Percentiles rank a stretch among this genome's conserved stretches.
Evolutionary conservation across 1,140 invertebrate species (phyloP).

Genomic region (Rhagoletis pomonella): DNA sequence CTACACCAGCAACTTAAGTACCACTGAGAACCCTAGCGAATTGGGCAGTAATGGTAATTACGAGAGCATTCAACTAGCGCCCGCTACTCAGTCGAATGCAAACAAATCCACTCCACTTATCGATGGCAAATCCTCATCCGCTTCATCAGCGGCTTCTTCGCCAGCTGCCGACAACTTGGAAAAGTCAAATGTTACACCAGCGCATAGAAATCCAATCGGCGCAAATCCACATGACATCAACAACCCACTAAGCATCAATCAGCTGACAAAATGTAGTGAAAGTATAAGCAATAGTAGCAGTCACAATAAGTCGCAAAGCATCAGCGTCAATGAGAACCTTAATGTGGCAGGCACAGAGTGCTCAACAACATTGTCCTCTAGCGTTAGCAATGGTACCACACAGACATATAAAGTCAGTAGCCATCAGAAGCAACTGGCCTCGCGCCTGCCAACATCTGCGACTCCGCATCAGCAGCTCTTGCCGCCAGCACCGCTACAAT

Average conservation of each 20-base stretch:
- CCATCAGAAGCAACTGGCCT: neutral
- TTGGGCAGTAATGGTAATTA: neutral
- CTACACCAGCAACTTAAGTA: neutral
- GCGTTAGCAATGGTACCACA: neutral
- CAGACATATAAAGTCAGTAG: neutral
- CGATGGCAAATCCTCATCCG: constrained; percentile 40
- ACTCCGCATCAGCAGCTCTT: constrained; percentile 5
- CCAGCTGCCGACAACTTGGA: constrained; percentile 1
- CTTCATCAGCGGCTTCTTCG: constrained; percentile 50
- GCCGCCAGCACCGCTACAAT: constrained; percentile 6
- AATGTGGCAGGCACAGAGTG: neutral
- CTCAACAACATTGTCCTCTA: neutral
- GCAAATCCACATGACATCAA: constrained; percentile 93
- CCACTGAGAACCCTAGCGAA: no score
- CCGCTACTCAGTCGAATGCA: neutral
- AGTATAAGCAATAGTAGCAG: neutral
- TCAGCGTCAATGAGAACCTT: neutral
- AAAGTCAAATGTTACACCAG: neutral
- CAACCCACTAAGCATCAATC: constrained; percentile 92
- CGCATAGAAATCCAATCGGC: constrained; percentile 83
- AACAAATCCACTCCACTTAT: neutral
- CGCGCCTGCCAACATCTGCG: neutral
- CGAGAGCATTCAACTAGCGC: neutral
- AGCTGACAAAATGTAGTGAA: constrained; percentile 80
- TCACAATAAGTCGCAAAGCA: neutral